Evolutionary conservation across 2,797 vertebrate genomes (phyloP).

Genomic region (Erpetoichthys calabaricus): DNA sequence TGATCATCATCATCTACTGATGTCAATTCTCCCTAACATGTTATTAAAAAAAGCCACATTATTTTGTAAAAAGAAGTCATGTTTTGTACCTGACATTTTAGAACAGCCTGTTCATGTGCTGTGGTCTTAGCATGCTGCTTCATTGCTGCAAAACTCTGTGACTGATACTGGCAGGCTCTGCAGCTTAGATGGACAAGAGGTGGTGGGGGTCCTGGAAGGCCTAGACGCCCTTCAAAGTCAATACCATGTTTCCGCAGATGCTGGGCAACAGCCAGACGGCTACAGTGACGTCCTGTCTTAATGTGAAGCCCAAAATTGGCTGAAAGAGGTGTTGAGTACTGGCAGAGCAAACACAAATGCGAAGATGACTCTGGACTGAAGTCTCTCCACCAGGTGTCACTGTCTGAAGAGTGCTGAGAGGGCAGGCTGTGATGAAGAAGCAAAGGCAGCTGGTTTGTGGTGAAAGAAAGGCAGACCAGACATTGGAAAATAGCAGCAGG

Average conservation of each 20-base stretch:
- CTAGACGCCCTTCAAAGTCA: not conserved
- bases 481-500: not conserved
- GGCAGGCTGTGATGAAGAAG: not conserved
- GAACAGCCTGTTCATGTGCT: not conserved
- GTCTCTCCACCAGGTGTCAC: not conserved
- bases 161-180: not conserved
- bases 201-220: not conserved
- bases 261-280: not conserved
- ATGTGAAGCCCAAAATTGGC: not conserved
- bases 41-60: not conserved
- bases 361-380: not conserved
- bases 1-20: too few relatives aligned
- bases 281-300: not conserved
- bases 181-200: not conserved
- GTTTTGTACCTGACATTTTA: not conserved
- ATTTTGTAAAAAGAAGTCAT: too few relatives aligned
- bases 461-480: not conserved
- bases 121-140: not conserved
- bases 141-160: not conserved
- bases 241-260: not conserved
- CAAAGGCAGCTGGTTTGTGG: not conserved
- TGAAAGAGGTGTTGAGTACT: not conserved
- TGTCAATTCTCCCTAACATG: too few relatives aligned
- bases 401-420: not conserved
- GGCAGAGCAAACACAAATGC: not conserved